Evolutionary conservation across 37 sponge, comb jelly and placozoan species (phyloP), one percentile per base, ranked within the genome.

Genomic region (Lycopodina hypogea): DNA sequence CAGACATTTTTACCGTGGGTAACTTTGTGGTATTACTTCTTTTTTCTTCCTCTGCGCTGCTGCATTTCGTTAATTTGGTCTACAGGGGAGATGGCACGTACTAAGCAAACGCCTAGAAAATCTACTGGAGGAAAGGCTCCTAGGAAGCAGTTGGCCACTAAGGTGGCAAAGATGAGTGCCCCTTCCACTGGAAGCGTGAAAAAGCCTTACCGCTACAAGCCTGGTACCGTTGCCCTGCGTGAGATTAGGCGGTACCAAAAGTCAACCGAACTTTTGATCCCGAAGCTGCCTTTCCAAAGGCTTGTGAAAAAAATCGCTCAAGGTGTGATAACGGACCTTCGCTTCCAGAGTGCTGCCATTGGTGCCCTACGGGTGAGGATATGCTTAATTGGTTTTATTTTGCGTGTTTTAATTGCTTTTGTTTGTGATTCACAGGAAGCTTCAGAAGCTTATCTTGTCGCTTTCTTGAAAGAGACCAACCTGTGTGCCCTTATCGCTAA

Each of bases 61-160:
- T 24, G 34, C 45, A 52, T 24, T n/a, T n/a, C n/a, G n/a, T n/a
- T n/a, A n/a, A n/a, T n/a, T n/a, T n/a, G n/a, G n/a, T n/a, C n/a
- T n/a, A n/a, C n/a, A n/a, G n/a, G n/a, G n/a, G 52, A 17, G 30
- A 98, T 98, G 99, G 99, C 99, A 56, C 96, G 99, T 84, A 98
- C 99, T 24, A 98, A 98, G 80, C 99, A 98, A 68, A 98, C 99
- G n/a, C 96, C 99, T 38, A 84, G 99, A 58, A 98, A 98, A 75
- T 98, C 99, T 29, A 98, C 99, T 38, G 99, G 99, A 64, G 99
- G 99, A 72, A 98, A 98, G 77, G 99, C 99, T 37, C 99, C 99
- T 2, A 79, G 99, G 33, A 98, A 98, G 63, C 99, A 98, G 75
- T 67, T 98, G 67, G 99, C 99, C 65, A 98, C 99, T 53, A 98